Evolutionary conservation across 2,113 vertebrate genomes (phyloP), one percentile per base, ranked within the genome.

Genomic region (Lampris incognitus): DNA sequence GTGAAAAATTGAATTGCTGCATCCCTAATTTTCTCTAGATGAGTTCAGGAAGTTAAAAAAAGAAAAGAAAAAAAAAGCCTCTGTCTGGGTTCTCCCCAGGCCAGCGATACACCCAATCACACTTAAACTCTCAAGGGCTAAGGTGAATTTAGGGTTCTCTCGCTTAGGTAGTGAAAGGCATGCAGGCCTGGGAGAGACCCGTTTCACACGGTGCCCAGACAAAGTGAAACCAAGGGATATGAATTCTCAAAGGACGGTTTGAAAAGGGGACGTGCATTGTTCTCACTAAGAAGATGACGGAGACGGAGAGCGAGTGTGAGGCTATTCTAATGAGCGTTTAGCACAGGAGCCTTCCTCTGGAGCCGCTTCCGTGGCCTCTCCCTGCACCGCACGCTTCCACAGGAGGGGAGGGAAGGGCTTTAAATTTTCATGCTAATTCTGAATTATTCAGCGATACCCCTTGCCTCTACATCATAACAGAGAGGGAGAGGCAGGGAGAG

Each of bases 401-500:
- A 54, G 59, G 36, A 68, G 69, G 49, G 36, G 76, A 84, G 84
- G 82, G 69, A 84, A 72, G 2, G 76, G 77, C 71, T 87, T 92
- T 89, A 92, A 93, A 90, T 82, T 92, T 93, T 90, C 76, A 93
- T 90, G 82, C 54, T 74, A 85, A 89, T 83, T 90, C 83, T 92
- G 87, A 93, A 93, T 93, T 88, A 93, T 93, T 92, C 80, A 93
- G 85, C 74, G 64, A 85, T 72, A 81, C 76, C 87, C 84, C 81
- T 80, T 86, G 78, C 69, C 69, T 84, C 73, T 77, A 87, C 81
- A 88, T 89, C 86, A 89, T 54, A 80, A 69, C 78, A 83, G 85
- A 83, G 24, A 57, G 37, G 36, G 44, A 24, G 44, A 64, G 59
- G n/a, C 42, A 50, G 59, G 37, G 6, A 61, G 8, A 38, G 36